Percentiles rank a stretch among this genome's conserved stretches.
phyloP scores from a whole-genome alignment of 2,113 vertebrate genomes.

The Eonycteris spelaea region DNA sequence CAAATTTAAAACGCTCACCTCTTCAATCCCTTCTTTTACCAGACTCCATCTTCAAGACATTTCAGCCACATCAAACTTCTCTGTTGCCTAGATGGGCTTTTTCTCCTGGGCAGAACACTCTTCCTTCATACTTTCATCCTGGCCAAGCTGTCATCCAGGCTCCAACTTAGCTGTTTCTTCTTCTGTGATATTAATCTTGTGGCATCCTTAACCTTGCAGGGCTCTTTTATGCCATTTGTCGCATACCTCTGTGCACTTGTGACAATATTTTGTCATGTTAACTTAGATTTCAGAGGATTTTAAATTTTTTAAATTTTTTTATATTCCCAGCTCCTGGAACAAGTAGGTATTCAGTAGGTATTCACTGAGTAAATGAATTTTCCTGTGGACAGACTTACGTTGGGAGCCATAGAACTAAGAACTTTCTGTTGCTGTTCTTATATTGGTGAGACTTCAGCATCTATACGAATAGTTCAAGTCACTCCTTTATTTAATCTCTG shows the following conservation, averaged over 20 bases:
- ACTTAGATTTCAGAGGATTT: neutral
- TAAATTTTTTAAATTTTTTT: neutral
- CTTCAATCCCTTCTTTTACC: neutral
- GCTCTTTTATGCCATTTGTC: neutral
- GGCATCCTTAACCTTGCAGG: neutral
- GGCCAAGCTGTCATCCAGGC: neutral
- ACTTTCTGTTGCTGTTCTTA: neutral
- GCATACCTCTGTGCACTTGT: neutral
- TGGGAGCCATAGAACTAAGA: neutral
- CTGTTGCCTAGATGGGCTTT: neutral
- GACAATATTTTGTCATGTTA: neutral
- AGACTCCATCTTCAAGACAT: neutral
- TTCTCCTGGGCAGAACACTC: neutral
- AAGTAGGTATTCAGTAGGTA: neutral
- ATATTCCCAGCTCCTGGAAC: neutral
- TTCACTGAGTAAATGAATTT: neutral
- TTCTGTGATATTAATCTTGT: neutral
- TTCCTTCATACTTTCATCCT: neutral
- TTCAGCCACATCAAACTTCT: neutral
- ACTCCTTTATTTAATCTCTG: neutral
- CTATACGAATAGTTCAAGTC: neutral
- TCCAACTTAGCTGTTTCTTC: neutral
- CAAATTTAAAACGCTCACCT: neutral
- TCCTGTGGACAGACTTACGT: neutral
- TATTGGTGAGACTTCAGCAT: neutral